Evolutionary conservation across 1,140 invertebrate species (phyloP).

Genomic region (Littorina saxatilis): DNA sequence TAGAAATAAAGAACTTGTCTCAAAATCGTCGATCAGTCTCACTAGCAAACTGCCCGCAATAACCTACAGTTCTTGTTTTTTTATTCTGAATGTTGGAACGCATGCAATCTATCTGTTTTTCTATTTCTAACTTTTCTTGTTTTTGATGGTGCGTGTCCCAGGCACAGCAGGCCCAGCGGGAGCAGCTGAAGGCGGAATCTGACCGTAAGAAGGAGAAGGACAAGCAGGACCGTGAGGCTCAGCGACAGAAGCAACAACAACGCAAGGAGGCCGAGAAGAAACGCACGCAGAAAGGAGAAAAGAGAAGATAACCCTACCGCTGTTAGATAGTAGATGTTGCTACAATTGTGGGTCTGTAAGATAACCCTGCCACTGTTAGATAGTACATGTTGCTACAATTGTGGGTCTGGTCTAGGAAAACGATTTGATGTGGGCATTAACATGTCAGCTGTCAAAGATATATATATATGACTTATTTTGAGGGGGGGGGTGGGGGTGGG

Average conservation of each 20-base stretch:
- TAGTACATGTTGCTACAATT: not conserved
- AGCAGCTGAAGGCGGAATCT: conserved; percentile 56
- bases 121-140: too few species aligned
- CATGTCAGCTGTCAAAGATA: too few species aligned
- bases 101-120: too few species aligned
- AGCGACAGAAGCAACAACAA: conserved; percentile 64
- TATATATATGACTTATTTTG: too few species aligned
- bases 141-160: conserved; percentile 14
- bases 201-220: conserved; percentile 69
- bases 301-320: not conserved
- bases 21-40: too few species aligned
- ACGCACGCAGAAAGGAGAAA: conserved; percentile 61
- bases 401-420: too few species aligned
- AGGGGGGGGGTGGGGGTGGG: too few species aligned
- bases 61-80: too few species aligned
- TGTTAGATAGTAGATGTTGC: not conserved
- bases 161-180: conserved; percentile 52
- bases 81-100: too few species aligned
- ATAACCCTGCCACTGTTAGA: not conserved
- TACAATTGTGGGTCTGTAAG: not conserved
- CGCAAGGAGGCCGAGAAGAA: conserved; percentile 67
- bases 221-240: conserved; percentile 58
- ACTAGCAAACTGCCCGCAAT: too few species aligned
- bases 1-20: too few species aligned
- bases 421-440: too few species aligned